Conservation (phyloP, 2,113 vertebrate species). For the Lontra canadensis region DNA sequence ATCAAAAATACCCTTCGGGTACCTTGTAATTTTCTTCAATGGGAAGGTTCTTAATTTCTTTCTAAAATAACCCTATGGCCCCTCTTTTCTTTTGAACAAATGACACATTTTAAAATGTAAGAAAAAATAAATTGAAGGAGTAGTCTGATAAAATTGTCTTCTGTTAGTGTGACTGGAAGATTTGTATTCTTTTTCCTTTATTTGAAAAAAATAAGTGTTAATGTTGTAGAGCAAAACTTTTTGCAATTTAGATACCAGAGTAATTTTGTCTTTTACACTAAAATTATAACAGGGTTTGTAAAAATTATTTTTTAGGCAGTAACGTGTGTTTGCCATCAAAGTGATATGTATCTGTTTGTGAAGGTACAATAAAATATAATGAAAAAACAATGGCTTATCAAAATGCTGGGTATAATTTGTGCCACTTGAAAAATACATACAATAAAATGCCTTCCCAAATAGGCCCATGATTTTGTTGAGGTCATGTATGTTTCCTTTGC, state of each 20-base stretch:
- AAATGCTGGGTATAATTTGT: conserved; percentile 20
- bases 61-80: not conserved
- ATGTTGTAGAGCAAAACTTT: conserved; percentile 30
- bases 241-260: conserved; percentile 11
- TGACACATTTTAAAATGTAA: conserved; percentile 29
- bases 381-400: not conserved
- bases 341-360: not conserved
- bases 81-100: not conserved
- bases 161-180: not conserved
- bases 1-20: not conserved
- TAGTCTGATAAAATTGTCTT: conserved; percentile 46
- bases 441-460: not conserved
- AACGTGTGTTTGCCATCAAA: conserved; percentile 50
- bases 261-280: conserved; percentile 57
- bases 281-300: conserved; percentile 23
- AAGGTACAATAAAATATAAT: conserved; percentile 54
- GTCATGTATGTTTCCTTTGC: not conserved
- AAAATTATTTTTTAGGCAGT: conserved; percentile 8
- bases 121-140: conserved; percentile 32
- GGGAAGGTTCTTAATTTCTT: conserved; percentile 28
- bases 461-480: not conserved
- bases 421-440: not conserved
- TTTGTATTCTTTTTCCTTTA: conserved; percentile 27
- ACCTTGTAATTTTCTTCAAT: conserved; percentile 8
- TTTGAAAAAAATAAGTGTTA: not conserved